Percentiles rank a stretch among this genome's conserved stretches.
These are phyloP conservation scores for Orchestia grillus DNA, from an alignment of 1,140 invertebrate genomes.

Conservation along the genomic window DNA sequence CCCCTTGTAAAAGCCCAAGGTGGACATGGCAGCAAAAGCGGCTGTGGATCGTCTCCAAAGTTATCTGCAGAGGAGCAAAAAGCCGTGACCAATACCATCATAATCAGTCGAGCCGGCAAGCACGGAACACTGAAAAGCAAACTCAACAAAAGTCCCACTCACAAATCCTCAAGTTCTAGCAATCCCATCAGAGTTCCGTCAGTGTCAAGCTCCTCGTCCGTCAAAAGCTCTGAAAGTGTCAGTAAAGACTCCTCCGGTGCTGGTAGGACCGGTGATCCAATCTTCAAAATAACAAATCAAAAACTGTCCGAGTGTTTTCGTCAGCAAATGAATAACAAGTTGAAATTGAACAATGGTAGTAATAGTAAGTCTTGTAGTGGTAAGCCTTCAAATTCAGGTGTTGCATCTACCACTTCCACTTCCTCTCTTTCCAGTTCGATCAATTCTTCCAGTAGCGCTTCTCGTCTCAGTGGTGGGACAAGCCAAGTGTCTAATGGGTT, in stretches of 20 bases:
- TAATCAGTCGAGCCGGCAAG: constrained; percentile 33
- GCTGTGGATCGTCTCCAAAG: not conserved
- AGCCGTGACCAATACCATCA: constrained; percentile 51
- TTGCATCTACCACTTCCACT: constrained; percentile 35
- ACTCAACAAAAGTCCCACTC: not conserved
- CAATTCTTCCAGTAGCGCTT: constrained; percentile 44
- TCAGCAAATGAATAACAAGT: constrained; percentile 63
- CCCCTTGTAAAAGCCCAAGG: not conserved
- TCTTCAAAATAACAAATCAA: constrained; percentile 68
- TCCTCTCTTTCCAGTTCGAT: constrained; percentile 46
- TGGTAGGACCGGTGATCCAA: constrained; percentile 63
- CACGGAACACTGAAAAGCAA: constrained; percentile 50
- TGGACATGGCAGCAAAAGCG: not conserved
- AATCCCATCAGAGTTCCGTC: not conserved
- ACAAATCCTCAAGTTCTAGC: not conserved
- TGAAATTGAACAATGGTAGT: constrained; percentile 61
- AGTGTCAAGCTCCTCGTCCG: constrained; percentile 6
- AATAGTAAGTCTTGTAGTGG: constrained; percentile 9
- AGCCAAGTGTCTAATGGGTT: not conserved
- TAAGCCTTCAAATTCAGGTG: not conserved
- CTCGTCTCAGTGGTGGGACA: not conserved
- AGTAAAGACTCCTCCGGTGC: constrained; percentile 39
- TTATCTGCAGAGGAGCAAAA: not conserved
- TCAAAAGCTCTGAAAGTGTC: not conserved
- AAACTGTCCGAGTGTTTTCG: constrained; percentile 65